These are phyloP conservation scores for Champsocephalus esox DNA, from an alignment of 2,797 vertebrate species.

Conservation along the genomic window DNA sequence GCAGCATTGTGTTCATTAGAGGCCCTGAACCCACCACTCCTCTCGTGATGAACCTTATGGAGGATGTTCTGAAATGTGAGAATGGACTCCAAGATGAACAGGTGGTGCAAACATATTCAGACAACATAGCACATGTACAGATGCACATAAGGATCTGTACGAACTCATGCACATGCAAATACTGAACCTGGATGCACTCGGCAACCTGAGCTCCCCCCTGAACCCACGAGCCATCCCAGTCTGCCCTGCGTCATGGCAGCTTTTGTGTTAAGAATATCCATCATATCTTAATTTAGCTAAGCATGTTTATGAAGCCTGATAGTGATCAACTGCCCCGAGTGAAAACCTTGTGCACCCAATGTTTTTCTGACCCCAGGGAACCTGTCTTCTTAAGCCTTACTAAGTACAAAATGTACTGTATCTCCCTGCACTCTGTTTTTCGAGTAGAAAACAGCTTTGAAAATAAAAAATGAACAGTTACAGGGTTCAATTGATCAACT, in stretches of 20 bases:
- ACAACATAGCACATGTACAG: not conserved
- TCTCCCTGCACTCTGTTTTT: slow-evolving; percentile 7
- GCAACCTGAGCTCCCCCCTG: slow-evolving; percentile 46
- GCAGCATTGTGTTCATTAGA: slow-evolving; percentile 43
- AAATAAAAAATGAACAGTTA: not conserved
- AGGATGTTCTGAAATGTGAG: slow-evolving; percentile 49
- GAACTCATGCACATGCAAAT: slow-evolving; percentile 49
- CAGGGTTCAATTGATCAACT: not conserved
- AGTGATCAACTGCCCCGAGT: slow-evolving; percentile 37
- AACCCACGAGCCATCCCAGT: slow-evolving; percentile 36
- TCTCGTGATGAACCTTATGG: slow-evolving; percentile 6
- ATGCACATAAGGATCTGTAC: slow-evolving; percentile 18
- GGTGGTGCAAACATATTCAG: slow-evolving; percentile 35
- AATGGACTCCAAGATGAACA: slow-evolving; percentile 34
- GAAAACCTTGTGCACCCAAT: slow-evolving; percentile 31
- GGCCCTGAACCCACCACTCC: slow-evolving; percentile 16
- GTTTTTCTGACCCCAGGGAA: slow-evolving; percentile 59
- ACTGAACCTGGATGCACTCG: slow-evolving; percentile 34
- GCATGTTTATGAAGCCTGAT: slow-evolving; percentile 57
- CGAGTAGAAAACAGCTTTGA: not conserved
- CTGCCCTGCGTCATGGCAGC: slow-evolving; percentile 56
- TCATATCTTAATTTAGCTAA: slow-evolving; percentile 51
- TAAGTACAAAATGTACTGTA: slow-evolving; percentile 39
- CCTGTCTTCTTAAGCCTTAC: slow-evolving; percentile 35
- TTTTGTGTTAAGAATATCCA: slow-evolving; percentile 26